These are phyloP conservation scores for Pica pica DNA, from an alignment of 2,113 vertebrate genomes.

Conservation along the genomic window DNA sequence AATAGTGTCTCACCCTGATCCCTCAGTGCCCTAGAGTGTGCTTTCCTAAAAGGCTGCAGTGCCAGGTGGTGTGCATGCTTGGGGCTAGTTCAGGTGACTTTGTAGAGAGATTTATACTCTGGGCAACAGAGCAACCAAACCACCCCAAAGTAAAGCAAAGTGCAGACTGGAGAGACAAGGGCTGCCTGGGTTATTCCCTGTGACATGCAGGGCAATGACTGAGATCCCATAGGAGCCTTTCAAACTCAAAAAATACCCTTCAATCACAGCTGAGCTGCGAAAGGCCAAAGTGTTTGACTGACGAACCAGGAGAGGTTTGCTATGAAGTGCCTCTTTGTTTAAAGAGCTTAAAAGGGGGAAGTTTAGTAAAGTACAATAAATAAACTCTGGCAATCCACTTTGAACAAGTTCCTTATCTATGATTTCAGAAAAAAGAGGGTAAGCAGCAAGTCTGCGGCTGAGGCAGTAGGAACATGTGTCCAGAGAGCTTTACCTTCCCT, in stretches of 20 bases:
- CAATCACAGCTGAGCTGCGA: neutral
- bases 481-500: neutral
- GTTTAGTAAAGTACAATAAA: neutral
- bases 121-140: neutral
- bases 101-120: neutral
- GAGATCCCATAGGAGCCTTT: neutral
- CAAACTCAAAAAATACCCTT: neutral
- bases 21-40: neutral
- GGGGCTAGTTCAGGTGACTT: neutral
- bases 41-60: neutral
- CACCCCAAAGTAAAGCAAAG: fast-evolving
- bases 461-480: neutral
- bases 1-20: neutral
- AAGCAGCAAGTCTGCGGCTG: neutral
- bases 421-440: neutral
- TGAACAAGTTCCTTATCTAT: neutral
- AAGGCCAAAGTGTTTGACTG: neutral
- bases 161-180: neutral
- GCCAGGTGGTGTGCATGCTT: neutral
- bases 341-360: neutral
- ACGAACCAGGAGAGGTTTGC: neutral
- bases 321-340: slow-evolving; percentile 5
- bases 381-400: neutral
- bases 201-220: neutral
- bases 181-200: neutral